Conservation (phyloP, 2,113 vertebrate genomes). For the Gopherus flavomarginatus region DNA sequence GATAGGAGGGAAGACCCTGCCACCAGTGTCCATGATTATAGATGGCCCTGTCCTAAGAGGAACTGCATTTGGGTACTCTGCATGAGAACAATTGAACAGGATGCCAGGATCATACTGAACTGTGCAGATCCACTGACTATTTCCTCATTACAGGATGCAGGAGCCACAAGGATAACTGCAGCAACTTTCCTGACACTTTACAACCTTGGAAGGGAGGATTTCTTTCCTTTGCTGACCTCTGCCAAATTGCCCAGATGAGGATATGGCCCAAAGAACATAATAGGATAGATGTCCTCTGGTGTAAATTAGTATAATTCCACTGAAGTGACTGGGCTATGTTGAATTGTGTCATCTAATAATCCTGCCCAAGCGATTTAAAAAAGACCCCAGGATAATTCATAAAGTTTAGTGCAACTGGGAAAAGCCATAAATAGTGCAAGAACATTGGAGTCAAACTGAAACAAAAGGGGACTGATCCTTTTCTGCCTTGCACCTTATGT, state of each 20-base stretch:
- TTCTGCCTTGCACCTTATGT: background rate
- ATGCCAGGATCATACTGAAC: background rate
- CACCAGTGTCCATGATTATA: rapidly evolving
- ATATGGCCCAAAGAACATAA: background rate
- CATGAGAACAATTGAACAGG: background rate
- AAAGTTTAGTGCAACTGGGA: background rate
- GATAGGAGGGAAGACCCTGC: background rate
- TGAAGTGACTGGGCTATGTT: background rate
- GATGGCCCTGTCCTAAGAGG: background rate
- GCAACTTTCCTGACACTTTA: background rate
- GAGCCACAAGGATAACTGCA: background rate
- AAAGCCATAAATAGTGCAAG: background rate
- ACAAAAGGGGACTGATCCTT: background rate
- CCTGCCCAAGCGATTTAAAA: background rate
- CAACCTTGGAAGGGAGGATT: background rate
- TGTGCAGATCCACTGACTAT: background rate
- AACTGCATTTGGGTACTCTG: background rate
- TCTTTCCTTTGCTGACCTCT: background rate
- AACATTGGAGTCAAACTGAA: background rate
- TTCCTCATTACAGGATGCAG: background rate
- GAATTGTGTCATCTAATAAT: background rate
- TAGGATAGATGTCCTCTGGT: background rate
- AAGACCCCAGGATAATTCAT: background rate
- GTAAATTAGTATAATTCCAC: background rate
- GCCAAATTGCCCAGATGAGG: background rate